Evolutionary conservation across 2,888 invertebrate species (phyloP), one percentile per base, ranked within the genome.

Genomic region (Clusia tigrina): DNA sequence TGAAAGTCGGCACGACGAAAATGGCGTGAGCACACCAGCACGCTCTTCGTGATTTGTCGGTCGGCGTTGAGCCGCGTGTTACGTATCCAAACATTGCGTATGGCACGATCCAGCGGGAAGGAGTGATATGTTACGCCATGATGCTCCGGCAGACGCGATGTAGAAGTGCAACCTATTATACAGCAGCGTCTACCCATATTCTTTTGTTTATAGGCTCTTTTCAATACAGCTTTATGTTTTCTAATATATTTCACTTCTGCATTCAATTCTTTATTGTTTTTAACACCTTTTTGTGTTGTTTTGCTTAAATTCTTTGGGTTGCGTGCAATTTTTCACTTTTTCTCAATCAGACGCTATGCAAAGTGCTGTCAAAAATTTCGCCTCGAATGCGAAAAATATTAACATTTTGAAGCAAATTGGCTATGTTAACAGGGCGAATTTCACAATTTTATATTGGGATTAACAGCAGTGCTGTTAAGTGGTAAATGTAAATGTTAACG

Each of bases 51-150:
- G 23, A 86, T 86, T 70, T 86, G 86, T 65, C 86, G 86, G 64
- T 86, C 86, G 42, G 73, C 46, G 54, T 85, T 85, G 55, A 88
- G 86, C 32, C 85, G 87, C 73, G 90, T 89, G 72, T 89, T 86
- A n/a, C 84, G 83, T 60, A 89, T 84, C 92, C 92, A 92, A 78
- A 85, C 86, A 55, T 86, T 85, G 60, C 88, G 85, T 62, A 89
- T 85, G 62, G 84, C 84, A 23, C 83, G 77, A 78, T 91, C 89
- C 79, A 88, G 87, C 1, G 92, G 92, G 74, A 90, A 89, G 73
- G 90, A 91, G 80, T 92, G 92, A 77, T 90, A 90, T 38, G 91
- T 91, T 37, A 92, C 89, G 66, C 91, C 91, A 69, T 86, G 84
- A 78, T 90, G 83, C 48, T 79, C 79, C 17, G 76, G 67, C 2